Conservation (phyloP, 2,888 invertebrate genomes). For the Tuta absoluta region DNA sequence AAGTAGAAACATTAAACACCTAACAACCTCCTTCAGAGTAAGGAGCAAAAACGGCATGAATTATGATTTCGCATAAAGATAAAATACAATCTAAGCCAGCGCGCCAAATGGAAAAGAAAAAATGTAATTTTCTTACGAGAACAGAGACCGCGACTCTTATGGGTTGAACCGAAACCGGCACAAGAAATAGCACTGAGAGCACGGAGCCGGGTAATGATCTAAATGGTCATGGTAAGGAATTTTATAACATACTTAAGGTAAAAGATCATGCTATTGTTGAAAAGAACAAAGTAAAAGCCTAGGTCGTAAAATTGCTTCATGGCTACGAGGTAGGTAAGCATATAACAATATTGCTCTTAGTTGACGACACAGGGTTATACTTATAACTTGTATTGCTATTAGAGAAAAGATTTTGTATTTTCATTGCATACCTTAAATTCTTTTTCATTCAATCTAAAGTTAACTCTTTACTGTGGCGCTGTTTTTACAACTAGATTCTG, state of each 20-base stretch:
- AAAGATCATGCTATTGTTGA: conserved; percentile 8
- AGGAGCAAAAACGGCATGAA: conserved; percentile 73
- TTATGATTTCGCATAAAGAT: conserved; percentile 79
- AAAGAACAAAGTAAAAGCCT: conserved; percentile 12
- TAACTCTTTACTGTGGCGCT: conserved; percentile 72
- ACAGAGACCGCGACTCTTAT: conserved; percentile 51
- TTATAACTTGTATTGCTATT: neutral
- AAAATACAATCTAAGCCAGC: conserved; percentile 77
- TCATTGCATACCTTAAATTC: neutral
- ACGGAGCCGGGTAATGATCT: conserved; percentile 35
- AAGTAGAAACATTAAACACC: conserved; percentile 68
- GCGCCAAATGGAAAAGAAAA: conserved; percentile 74
- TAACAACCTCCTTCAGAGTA: conserved; percentile 58
- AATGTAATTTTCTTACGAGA: conserved; percentile 69
- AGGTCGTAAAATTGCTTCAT: conserved; percentile 13
- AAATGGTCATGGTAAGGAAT: conserved; percentile 24
- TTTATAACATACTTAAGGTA: conserved; percentile 17
- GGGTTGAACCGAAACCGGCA: conserved; percentile 46
- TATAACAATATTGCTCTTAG: neutral
- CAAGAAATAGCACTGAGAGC: conserved; percentile 51
- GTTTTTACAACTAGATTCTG: conserved; percentile 67
- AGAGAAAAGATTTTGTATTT: neutral
- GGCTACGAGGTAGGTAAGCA: neutral
- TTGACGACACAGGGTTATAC: neutral
- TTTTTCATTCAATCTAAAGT: conserved; percentile 73